phyloP scores from a whole-genome alignment of 2,888 invertebrate species.

The Hypolimnas misippus region DNA sequence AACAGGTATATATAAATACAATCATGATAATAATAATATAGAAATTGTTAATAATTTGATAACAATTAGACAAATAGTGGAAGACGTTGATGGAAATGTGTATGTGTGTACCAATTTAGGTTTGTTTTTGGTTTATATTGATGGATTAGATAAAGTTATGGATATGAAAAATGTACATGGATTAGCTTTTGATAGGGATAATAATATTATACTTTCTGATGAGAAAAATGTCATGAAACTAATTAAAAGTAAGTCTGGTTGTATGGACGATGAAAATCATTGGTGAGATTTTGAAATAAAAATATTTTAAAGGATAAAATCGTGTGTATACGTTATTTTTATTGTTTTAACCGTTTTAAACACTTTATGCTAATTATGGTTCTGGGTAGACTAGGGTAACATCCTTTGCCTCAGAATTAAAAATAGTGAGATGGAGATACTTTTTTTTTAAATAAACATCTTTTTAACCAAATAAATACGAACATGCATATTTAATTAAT shows the following conservation, averaged over 20 bases:
- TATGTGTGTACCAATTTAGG: constrained; percentile 65
- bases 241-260: constrained; percentile 51
- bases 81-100: constrained; percentile 60
- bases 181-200: constrained; percentile 63
- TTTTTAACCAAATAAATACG: too few relatives aligned
- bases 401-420: too few relatives aligned
- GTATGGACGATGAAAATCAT: constrained; percentile 45
- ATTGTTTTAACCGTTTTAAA: too few relatives aligned
- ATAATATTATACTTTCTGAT: constrained; percentile 63
- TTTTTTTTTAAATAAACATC: too few relatives aligned
- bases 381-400: too few relatives aligned
- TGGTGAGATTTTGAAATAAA: constrained; percentile 44
- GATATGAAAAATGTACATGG: constrained; percentile 59
- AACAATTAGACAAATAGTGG: constrained; percentile 61
- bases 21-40: constrained; percentile 49
- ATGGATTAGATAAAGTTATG: constrained; percentile 52
- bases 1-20: constrained; percentile 59
- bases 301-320: not conserved
- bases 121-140: constrained; percentile 47
- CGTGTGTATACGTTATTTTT: too few relatives aligned
- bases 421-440: too few relatives aligned
- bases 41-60: constrained; percentile 54
- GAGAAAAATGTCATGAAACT: constrained; percentile 58
- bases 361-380: too few relatives aligned
- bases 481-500: too few relatives aligned